A percentile compares a stretch with the other conserved stretches of the same genome.
These are phyloP conservation scores for Bombus terrestris DNA, from an alignment of 1,140 invertebrate genomes.

Conservation along the genomic window DNA sequence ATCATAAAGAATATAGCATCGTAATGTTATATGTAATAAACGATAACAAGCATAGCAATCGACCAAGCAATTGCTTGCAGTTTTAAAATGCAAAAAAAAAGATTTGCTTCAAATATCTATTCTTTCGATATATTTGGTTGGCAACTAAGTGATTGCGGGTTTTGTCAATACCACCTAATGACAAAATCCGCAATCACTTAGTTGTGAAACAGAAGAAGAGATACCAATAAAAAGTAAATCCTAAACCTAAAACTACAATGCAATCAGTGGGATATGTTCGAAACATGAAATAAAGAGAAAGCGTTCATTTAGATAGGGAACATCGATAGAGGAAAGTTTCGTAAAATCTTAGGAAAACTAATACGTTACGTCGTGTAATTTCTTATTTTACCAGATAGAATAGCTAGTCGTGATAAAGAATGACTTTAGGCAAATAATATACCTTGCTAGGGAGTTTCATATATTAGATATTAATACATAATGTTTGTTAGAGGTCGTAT, in stretches of 20 bases:
- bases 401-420: neutral
- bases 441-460: neutral
- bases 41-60: too few species aligned
- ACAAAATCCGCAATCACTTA: too few species aligned
- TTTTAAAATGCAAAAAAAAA: too few species aligned
- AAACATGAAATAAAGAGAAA: neutral
- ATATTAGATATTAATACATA: slow-evolving; percentile 26
- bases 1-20: too few species aligned
- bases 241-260: neutral
- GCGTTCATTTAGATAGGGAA: neutral
- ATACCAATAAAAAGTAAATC: neutral
- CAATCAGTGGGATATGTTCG: neutral
- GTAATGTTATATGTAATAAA: too few species aligned
- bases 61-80: too few species aligned
- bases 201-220: neutral
- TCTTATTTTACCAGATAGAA: neutral
- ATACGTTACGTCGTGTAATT: neutral
- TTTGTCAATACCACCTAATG: too few species aligned
- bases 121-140: neutral
- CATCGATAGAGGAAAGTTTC: neutral
- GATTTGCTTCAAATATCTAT: neutral
- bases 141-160: too few species aligned
- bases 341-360: slow-evolving; percentile 1
- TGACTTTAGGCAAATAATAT: neutral
- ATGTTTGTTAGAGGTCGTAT: neutral